Evolutionary conservation across 2,797 vertebrate genomes (phyloP).

Genomic region (Argya squamiceps): DNA sequence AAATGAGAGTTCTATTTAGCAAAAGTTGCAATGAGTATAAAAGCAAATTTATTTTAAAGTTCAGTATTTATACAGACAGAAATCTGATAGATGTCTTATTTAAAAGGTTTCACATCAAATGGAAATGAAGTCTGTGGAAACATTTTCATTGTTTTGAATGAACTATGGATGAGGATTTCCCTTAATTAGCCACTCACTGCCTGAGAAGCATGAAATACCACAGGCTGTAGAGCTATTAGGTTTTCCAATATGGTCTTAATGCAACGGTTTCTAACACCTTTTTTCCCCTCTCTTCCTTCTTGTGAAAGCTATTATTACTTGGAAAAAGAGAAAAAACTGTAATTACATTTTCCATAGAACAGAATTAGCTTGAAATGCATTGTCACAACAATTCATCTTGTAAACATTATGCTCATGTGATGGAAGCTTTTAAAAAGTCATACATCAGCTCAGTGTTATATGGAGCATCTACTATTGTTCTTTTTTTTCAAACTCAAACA

Average conservation of each 20-base stretch:
- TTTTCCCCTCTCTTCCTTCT: background rate
- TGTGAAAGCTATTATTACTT: background rate
- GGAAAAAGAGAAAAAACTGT: background rate
- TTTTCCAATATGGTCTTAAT: background rate
- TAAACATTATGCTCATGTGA: background rate
- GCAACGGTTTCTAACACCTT: background rate
- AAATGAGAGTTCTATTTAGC: background rate
- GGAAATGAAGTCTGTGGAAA: background rate
- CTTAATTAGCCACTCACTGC: background rate
- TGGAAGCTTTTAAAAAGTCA: background rate
- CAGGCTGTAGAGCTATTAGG: background rate
- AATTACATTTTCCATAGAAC: background rate
- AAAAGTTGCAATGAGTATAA: background rate
- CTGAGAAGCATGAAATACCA: background rate
- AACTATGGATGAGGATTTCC: background rate
- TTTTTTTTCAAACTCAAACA: slow-evolving; percentile 4
- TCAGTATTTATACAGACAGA: background rate
- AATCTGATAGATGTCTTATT: background rate
- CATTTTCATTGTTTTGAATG: background rate
- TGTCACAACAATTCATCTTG: background rate
- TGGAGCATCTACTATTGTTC: background rate
- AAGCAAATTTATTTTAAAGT: background rate
- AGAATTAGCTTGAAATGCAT: background rate
- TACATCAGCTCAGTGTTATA: background rate
- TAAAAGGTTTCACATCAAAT: background rate